These are phyloP conservation scores for Formica selysi DNA, from an alignment of 1,140 invertebrate species.

Conservation along the genomic window DNA sequence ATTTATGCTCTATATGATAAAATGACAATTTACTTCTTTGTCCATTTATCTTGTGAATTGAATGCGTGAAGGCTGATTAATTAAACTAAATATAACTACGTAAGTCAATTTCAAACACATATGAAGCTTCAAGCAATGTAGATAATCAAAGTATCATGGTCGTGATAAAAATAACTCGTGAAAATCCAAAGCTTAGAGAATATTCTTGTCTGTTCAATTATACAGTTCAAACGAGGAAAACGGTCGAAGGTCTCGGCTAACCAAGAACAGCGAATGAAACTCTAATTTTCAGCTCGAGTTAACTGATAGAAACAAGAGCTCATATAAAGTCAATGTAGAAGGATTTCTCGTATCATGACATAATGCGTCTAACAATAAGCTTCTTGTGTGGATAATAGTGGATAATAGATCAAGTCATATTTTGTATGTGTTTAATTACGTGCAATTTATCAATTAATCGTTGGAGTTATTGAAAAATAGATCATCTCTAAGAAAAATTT, in stretches of 20 bases:
- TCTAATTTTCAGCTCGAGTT: slow-evolving; percentile 40
- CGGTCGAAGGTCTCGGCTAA: slow-evolving; percentile 39
- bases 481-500: background rate
- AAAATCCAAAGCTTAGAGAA: slow-evolving; percentile 22
- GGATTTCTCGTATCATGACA: slow-evolving; percentile 58
- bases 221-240: slow-evolving; percentile 31
- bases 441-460: background rate
- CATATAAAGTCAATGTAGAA: slow-evolving; percentile 22
- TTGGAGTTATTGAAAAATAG: slow-evolving; percentile 5
- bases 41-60: background rate
- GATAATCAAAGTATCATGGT: background rate
- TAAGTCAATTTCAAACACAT: background rate
- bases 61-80: background rate
- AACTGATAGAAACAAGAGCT: slow-evolving; percentile 27
- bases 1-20: background rate
- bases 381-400: slow-evolving; percentile 27
- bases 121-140: background rate
- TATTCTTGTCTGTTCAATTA: slow-evolving; percentile 26
- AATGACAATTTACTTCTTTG: background rate
- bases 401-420: background rate
- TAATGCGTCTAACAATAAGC: slow-evolving; percentile 56
- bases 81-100: background rate
- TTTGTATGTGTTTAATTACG: background rate
- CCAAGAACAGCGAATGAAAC: slow-evolving; percentile 37
- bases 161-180: slow-evolving; percentile 39